Evolutionary conservation across 1,140 invertebrate species (phyloP), one percentile per base, ranked within the genome.

Genomic region (honey bee (Apis mellifera)): DNA sequence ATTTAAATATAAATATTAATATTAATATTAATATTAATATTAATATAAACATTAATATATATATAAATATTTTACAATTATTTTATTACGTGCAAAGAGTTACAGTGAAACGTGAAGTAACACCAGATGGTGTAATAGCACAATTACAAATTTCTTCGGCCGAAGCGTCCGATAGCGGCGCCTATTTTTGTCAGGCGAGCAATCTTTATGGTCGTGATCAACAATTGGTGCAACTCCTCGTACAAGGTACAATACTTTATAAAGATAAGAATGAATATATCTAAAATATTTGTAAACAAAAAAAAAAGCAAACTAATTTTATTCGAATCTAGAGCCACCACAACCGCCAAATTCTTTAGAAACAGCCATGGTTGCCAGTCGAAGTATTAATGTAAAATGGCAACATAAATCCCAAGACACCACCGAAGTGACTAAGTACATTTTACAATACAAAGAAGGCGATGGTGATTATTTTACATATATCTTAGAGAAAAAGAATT

Each of bases 171-270:
- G 97, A 98, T 89, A 97, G 96, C 78, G 97, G 97, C 0, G 95
- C 97, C 0, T 98, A 98, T 92, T 97, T 97, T 78, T 98, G 98
- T 91, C 95, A 96, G 83, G 97, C 97, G 7, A 96, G 95, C 86
- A 98, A 98, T 94, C 94, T 96, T 52, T 97, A 97, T 89, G 97
- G 97, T 13, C 95, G 96, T 82, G 97, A 98, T 91, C 96, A 97
- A 90, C 97, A 97, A 88, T 94, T 96, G 54, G 97, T 98, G 55
- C 96, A 97, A 89, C 93, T 98, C 13, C 95, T 96, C 73, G 97
- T 98, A 0, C 97, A 98, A 95, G 96, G 96, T 97, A 82, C n/a
- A 32, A 78, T 62, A 73, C 11, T 19, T 55, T 9, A 11, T 64
- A n/a, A n/a, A n/a, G n/a, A n/a, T n/a, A 11, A 32, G 2, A 17